A percentile compares a stretch with the other conserved stretches of the same genome.
phyloP scores from a whole-genome alignment of 2,797 vertebrate species.

The Gambusia yucatana region DNA sequence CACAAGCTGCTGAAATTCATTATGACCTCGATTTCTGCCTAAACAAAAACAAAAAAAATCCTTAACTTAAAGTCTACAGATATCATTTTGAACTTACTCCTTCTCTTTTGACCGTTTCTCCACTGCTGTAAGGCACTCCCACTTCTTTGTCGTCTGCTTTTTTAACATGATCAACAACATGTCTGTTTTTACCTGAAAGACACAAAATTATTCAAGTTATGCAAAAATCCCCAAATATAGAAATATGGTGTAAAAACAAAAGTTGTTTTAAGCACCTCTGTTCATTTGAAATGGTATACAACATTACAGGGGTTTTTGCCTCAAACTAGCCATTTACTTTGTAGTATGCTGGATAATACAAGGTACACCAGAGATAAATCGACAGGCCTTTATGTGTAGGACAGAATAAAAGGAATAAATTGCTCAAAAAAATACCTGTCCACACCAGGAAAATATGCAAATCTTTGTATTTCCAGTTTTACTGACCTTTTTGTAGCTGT shows the following conservation, averaged over 20 bases:
- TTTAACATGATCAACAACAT: slow-evolving; percentile 92
- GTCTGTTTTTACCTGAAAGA: slow-evolving; percentile 91
- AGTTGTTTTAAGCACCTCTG: neutral
- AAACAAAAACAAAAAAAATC: neutral
- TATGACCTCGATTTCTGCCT: neutral
- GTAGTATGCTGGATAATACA: neutral
- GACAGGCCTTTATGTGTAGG: neutral
- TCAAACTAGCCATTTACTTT: neutral
- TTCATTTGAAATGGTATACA: neutral
- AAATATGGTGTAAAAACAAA: neutral
- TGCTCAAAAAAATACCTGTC: too few relatives aligned
- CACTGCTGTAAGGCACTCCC: slow-evolving; percentile 94
- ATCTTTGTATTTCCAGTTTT: neutral
- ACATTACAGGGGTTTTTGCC: neutral
- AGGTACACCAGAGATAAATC: neutral
- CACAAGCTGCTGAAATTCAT: neutral
- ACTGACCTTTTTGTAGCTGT: slow-evolving; percentile 91
- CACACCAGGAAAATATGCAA: neutral
- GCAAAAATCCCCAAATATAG: neutral
- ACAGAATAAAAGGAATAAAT: neutral
- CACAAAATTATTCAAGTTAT: neutral
- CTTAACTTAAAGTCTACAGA: neutral
- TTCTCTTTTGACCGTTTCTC: slow-evolving; percentile 97
- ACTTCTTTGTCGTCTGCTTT: slow-evolving; percentile 90
- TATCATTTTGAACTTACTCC: slow-evolving; percentile 85